Base-by-base conservation (phyloP, 2,113 vertebrate genomes). In the Charadrius vociferus region DNA sequence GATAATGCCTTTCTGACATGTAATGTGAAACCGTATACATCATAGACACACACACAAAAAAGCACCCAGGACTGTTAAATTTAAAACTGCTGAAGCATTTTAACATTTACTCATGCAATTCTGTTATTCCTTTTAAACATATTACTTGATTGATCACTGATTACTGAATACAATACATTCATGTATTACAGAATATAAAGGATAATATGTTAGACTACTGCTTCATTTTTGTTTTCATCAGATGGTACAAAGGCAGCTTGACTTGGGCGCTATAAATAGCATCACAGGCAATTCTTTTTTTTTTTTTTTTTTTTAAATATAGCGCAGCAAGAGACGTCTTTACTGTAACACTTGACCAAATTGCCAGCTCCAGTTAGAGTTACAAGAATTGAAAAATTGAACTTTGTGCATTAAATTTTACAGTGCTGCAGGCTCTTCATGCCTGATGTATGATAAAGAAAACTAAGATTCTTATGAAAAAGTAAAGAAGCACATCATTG, bases 391-490 rank as follows among this genome's bases (percentile, higher is more conserved):
- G 36, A 41, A 80, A 94, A 85, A 70, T 41, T 92, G 16, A 92
- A 70, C n/a, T 96, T 92, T 49, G 63, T 41, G 79, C 43, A 7
- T 34, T 78, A 27, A 15, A 29, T 88, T 95, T 97, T 80, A 77
- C 65, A 92, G n/a, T 24, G 71, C 36, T 83, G 50, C 52, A 58
- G 65, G 80, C 29, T 92, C 63, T 65, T 58, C 63, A 39, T 62
- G 62, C 53, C 73, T 97, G 87, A 94, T 88, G 15, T 24, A 82
- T 75, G 65, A 88, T 50, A 96, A 97, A 94, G 79, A 82, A 96
- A 96, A 94, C 63, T 52, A 63, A 74, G 24, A 95, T 90, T 97
- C 90, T 95, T 94, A 87, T 56, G 66, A 97, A 97, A 77, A 98
- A 79, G 53, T 67, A 95, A 97, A 94, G 86, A 70, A 93, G 88